Conservation (phyloP, 2,797 vertebrate genomes). For the Enteromius fasciolatus region DNA sequence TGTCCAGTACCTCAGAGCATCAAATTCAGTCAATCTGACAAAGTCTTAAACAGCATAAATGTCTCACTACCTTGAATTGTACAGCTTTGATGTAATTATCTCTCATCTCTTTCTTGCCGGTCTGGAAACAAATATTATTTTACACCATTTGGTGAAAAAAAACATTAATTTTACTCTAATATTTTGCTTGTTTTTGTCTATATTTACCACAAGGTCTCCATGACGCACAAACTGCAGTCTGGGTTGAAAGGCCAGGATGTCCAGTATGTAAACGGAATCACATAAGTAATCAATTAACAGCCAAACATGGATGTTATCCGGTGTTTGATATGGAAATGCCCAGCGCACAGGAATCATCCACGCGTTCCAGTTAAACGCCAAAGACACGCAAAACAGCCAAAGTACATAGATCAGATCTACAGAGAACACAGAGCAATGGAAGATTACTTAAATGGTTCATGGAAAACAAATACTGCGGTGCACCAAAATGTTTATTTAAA, state of each 20-base stretch:
- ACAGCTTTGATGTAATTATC: slow-evolving; percentile 86
- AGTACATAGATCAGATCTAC: slow-evolving; percentile 91
- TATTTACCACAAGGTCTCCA: slow-evolving; percentile 93
- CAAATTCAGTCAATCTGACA: neutral
- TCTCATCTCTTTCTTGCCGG: slow-evolving; percentile 89
- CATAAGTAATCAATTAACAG: slow-evolving; percentile 90
- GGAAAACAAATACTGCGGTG: neutral
- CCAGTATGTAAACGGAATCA: slow-evolving; percentile 91
- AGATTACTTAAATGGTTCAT: neutral
- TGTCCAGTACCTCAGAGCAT: neutral
- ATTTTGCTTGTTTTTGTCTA: neutral
- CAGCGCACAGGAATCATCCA: slow-evolving; percentile 97
- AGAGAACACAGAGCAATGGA: neutral
- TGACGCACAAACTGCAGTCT: slow-evolving; percentile 91
- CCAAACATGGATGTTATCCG: slow-evolving; percentile 87
- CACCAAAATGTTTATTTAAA: neutral
- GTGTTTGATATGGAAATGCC: slow-evolving; percentile 92
- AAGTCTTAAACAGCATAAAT: neutral
- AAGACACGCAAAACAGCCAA: slow-evolving; percentile 92
- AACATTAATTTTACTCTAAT: neutral
- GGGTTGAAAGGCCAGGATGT: slow-evolving; percentile 88
- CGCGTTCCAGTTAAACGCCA: slow-evolving; percentile 98
- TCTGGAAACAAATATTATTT: slow-evolving; percentile 71
- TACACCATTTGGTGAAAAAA: neutral
- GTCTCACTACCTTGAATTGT: slow-evolving; percentile 87